Evolutionary conservation across 2,888 invertebrate genomes (phyloP).

Genomic region (Unio pictorum): DNA sequence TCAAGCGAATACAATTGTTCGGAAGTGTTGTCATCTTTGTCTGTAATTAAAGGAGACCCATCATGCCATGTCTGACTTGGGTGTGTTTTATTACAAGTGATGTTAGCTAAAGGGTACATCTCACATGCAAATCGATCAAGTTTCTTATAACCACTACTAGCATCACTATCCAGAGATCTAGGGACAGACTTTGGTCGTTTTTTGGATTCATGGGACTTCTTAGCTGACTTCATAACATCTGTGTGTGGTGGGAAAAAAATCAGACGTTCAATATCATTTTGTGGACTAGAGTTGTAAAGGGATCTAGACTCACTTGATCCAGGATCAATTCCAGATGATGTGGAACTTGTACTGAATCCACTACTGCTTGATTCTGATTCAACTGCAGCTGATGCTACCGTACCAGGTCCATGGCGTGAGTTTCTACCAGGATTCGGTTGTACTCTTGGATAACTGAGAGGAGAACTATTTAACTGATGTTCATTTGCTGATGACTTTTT

Average conservation of each 20-base stretch:
- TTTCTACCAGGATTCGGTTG: background rate
- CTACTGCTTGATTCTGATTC: conserved; percentile 55
- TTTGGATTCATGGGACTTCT: conserved; percentile 24
- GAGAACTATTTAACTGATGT: too few relatives aligned
- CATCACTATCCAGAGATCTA: conserved; percentile 21
- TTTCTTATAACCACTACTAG: conserved; percentile 20
- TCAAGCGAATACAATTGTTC: conserved; percentile 53
- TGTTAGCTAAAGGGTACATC: conserved; percentile 24
- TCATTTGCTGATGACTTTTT: too few relatives aligned
- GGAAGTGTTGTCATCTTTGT: conserved; percentile 15
- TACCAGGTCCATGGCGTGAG: background rate
- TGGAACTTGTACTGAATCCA: conserved; percentile 54
- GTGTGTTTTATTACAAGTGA: too few relatives aligned
- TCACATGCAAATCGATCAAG: conserved; percentile 45
- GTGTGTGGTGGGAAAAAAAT: conserved; percentile 62
- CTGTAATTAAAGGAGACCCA: conserved; percentile 15
- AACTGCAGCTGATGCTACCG: background rate
- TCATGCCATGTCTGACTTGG: background rate
- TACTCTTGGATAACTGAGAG: too few relatives aligned
- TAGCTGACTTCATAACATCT: conserved; percentile 28
- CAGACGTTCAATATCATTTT: conserved; percentile 52
- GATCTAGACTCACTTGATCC: conserved; percentile 47
- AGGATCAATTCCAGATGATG: conserved; percentile 56
- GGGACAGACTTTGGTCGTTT: conserved; percentile 25
- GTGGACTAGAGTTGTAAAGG: conserved; percentile 35